Evolutionary conservation across 1,140 invertebrate genomes (phyloP).

Genomic region (Ceratosolen solmsi): DNA sequence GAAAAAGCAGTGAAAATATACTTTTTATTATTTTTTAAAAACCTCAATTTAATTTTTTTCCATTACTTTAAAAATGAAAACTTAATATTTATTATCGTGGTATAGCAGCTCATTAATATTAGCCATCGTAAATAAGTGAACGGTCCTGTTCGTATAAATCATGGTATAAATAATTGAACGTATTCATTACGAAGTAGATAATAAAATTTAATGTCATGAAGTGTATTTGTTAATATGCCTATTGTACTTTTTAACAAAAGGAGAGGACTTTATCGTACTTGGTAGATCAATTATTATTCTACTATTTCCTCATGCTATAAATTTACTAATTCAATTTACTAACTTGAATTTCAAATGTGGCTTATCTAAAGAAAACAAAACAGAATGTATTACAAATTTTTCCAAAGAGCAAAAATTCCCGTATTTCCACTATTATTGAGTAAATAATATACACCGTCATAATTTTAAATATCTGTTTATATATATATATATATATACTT

Average conservation of each 20-base stretch:
- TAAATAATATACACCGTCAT: too few relatives aligned
- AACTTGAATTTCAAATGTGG: too few relatives aligned
- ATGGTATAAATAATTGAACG: constrained; percentile 12
- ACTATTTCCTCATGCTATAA: constrained; percentile 6
- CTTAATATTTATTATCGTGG: background rate
- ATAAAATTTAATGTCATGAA: constrained; percentile 33
- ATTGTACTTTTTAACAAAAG: constrained; percentile 15
- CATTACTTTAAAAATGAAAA: background rate
- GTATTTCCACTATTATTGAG: too few relatives aligned
- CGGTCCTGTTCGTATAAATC: background rate
- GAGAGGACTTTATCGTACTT: background rate
- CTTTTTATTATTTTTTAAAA: background rate
- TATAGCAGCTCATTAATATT: background rate
- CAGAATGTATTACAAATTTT: background rate
- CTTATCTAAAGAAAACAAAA: background rate
- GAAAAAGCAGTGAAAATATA: background rate
- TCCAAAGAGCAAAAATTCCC: too few relatives aligned
- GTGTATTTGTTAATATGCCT: constrained; percentile 12
- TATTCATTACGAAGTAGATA: constrained; percentile 17
- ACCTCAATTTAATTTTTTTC: background rate
- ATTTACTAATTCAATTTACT: background rate
- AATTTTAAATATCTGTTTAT: too few relatives aligned
- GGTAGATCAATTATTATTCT: constrained; percentile 6
- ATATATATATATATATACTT: too few relatives aligned
- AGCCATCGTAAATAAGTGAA: constrained; percentile 5